A percentile compares a stretch with the other conserved stretches of the same genome.
These are phyloP conservation scores for Penaeus indicus DNA, from an alignment of 1,140 invertebrate species.

Conservation along the genomic window DNA sequence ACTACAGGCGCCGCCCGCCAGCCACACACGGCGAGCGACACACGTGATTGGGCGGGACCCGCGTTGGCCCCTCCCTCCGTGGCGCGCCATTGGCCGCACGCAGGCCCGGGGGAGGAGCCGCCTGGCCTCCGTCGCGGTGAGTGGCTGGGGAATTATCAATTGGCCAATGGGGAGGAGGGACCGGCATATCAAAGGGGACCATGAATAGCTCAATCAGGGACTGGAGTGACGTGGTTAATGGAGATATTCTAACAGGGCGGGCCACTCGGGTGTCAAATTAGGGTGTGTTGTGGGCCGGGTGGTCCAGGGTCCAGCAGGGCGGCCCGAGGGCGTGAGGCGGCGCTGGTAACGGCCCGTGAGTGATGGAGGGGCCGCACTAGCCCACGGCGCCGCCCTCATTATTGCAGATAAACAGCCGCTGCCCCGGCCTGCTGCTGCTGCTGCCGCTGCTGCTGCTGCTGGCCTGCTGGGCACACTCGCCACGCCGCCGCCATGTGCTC, in stretches of 20 bases:
- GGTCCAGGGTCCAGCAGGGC: slow-evolving; percentile 41
- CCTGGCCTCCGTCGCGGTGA: not conserved
- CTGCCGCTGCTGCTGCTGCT: not conserved
- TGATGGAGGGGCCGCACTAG: slow-evolving; percentile 47
- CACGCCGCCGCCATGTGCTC: not conserved
- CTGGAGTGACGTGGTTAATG: slow-evolving; percentile 67
- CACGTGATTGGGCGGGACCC: slow-evolving; percentile 50
- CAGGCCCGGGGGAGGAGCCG: slow-evolving; percentile 13
- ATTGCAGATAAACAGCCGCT: slow-evolving; percentile 59
- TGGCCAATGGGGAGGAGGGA: slow-evolving; percentile 64
- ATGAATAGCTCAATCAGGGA: slow-evolving; percentile 67
- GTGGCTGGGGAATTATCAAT: slow-evolving; percentile 64
- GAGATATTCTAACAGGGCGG: slow-evolving; percentile 67
- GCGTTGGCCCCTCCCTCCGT: slow-evolving; percentile 4
- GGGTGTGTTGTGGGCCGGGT: slow-evolving; percentile 62
- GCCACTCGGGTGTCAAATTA: slow-evolving; percentile 67
- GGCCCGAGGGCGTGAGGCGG: slow-evolving; percentile 39
- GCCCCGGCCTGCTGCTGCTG: slow-evolving; percentile 30
- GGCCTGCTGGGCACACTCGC: not conserved
- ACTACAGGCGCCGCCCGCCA: slow-evolving; percentile 59
- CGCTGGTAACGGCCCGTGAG: slow-evolving; percentile 54
- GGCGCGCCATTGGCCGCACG: not conserved
- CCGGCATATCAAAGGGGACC: slow-evolving; percentile 65
- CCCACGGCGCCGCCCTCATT: slow-evolving; percentile 56
- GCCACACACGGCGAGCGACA: slow-evolving; percentile 59